phyloP scores from a whole-genome alignment of 2,888 invertebrate species.

The Sinopyrophorus schimmeli region DNA sequence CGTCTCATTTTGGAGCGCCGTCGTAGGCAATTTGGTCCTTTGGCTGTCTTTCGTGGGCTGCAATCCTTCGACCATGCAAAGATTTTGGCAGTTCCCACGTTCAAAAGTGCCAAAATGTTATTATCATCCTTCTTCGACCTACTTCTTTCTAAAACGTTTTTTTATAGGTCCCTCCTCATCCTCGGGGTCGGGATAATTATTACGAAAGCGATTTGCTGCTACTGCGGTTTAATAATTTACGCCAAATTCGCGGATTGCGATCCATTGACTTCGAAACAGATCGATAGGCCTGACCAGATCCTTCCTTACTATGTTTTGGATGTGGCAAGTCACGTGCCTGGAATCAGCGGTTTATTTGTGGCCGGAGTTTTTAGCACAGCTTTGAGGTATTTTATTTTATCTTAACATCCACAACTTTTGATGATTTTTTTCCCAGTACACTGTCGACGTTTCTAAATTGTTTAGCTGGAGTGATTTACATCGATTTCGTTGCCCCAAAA shows the following conservation, averaged over 20 bases:
- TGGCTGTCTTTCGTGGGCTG: slow-evolving; percentile 62
- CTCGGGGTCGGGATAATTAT: slow-evolving; percentile 25
- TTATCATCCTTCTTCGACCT: not conserved
- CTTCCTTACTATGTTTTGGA: slow-evolving; percentile 73
- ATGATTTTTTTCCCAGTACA: slow-evolving; percentile 52
- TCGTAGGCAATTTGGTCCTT: slow-evolving; percentile 60
- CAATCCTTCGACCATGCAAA: slow-evolving; percentile 63
- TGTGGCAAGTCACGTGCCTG: slow-evolving; percentile 64
- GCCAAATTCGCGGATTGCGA: slow-evolving; percentile 68
- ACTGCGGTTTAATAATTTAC: slow-evolving; percentile 57
- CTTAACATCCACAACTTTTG: not conserved
- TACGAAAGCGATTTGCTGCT: slow-evolving; percentile 23
- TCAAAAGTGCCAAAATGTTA: slow-evolving; percentile 59
- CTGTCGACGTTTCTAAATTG: slow-evolving; percentile 65
- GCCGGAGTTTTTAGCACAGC: slow-evolving; percentile 74
- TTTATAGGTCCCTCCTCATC: slow-evolving; percentile 26
- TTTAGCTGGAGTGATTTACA: slow-evolving; percentile 63
- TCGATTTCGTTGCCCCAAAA: slow-evolving; percentile 62
- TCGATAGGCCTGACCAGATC: slow-evolving; percentile 59
- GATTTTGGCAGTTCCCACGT: slow-evolving; percentile 63
- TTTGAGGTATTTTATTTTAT: slow-evolving; percentile 55
- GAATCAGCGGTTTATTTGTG: slow-evolving; percentile 72
- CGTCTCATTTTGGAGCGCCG: slow-evolving; percentile 62
- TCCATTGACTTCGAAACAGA: slow-evolving; percentile 61
- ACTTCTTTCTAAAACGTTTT: not conserved